phyloP scores from a whole-genome alignment of 2,113 vertebrate genomes.

The Noturus placidus region DNA sequence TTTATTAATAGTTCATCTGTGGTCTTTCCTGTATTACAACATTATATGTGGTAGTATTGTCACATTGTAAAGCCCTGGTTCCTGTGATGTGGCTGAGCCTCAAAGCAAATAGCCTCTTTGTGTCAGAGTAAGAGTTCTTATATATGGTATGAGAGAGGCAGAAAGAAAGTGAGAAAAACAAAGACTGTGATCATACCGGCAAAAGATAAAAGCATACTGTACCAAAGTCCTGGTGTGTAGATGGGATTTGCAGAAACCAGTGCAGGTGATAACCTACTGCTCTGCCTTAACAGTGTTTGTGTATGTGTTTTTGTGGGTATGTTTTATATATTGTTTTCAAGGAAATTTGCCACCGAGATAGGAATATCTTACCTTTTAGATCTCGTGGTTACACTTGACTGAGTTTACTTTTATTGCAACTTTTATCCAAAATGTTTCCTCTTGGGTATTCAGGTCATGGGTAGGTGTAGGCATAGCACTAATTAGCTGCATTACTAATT shows the following conservation, averaged over 20 bases:
- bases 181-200: not conserved
- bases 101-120: not conserved
- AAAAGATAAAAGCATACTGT: not conserved
- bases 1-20: not conserved
- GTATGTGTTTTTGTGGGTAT: not conserved
- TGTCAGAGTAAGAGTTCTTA: not conserved
- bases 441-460: not conserved
- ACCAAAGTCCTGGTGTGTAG: not conserved
- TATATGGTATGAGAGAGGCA: not conserved
- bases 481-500: slow-evolving; percentile 13
- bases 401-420: not conserved
- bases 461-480: not conserved
- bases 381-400: not conserved
- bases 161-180: not conserved
- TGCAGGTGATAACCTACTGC: not conserved
- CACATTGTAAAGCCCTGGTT: not conserved
- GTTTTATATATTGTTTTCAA: not conserved
- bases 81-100: not conserved
- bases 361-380: not conserved
- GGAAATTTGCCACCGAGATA: not conserved
- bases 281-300: not conserved
- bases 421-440: not conserved
- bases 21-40: not conserved
- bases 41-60: not conserved
- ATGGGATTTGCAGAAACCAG: not conserved